Evolutionary conservation across 2,797 vertebrate genomes (phyloP), one percentile per base, ranked within the genome.

Genomic region (Lophura swinhoii): DNA sequence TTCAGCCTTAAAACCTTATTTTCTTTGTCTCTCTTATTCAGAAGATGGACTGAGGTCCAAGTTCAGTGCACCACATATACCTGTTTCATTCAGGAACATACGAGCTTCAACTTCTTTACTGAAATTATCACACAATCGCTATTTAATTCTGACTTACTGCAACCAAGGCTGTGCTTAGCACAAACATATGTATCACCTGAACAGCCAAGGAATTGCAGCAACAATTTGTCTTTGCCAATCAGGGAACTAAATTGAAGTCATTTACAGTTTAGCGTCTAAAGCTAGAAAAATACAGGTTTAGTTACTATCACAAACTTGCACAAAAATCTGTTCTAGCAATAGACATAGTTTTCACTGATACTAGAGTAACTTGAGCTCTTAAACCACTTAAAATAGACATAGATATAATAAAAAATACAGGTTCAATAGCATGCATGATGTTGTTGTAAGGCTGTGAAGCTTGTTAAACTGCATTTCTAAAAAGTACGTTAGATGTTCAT

Each of bases 171-270:
- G 69, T 3, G 1, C 62, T 46, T 10, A 20, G 51, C 17, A 49
- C 58, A 49, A 28, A 46, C 1, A 3, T 5, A 24, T 22, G 5
- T 2, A 3, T 13, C 17, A 26, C 39, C 51, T 3, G 6, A 2
- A 1, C 13, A 78, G 48, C 39, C 1, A 0, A 9, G 26, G 23
- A 58, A 51, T 26, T 1, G 4, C 49, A 77, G 51, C 14, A 15
- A 41, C 26, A n/a, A 29, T 14, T 21, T 29, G 63, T 31, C 35
- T 48, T 56, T 35, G 10, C 21, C 53, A 29, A 13, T 11, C 26
- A 8, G 9, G 41, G 28, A 62, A 60, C 33, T 77, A 10, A 76
- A 68, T 2, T 62, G 35, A 56, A 41, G 21, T 62, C 84, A 22
- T 4, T 13, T 62, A 35, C 14, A 31, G 15, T 49, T 9, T 37